These are phyloP conservation scores for Ptychadena robeensis DNA, from an alignment of 2,797 vertebrate species.

Conservation along the genomic window DNA sequence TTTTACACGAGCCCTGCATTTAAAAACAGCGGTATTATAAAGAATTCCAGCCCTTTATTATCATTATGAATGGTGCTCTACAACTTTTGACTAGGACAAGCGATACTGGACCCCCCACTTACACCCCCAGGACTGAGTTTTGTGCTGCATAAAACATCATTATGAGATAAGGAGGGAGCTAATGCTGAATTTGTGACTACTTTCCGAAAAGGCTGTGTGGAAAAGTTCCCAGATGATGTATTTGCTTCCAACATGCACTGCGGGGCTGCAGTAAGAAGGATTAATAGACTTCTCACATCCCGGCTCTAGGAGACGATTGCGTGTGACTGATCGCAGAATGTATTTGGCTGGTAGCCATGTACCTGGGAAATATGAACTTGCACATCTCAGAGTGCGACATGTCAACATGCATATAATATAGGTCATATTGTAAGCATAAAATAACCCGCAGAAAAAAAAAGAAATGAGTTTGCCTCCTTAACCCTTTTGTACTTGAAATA, in stretches of 20 bases:
- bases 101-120: not conserved
- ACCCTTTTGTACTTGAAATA: not conserved
- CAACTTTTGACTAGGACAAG: not conserved
- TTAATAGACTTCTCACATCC: constrained; percentile 59
- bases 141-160: constrained; percentile 27
- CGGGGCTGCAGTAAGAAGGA: constrained; percentile 45
- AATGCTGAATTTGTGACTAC: constrained; percentile 48
- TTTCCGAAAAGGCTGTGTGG: constrained; percentile 43
- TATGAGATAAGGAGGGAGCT: constrained; percentile 28
- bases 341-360: constrained; percentile 51
- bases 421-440: not conserved
- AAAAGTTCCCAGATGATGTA: constrained; percentile 57
- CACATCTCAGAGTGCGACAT: constrained; percentile 29
- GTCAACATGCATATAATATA: constrained; percentile 40
- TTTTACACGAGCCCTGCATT: not conserved
- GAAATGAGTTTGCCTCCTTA: not conserved
- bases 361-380: constrained; percentile 53
- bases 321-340: constrained; percentile 51
- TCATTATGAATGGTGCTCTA: not conserved
- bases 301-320: constrained; percentile 51
- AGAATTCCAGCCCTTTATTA: not conserved
- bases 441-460: not conserved
- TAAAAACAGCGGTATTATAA: not conserved
- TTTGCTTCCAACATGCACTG: constrained; percentile 48
- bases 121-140: constrained; percentile 18